Evolutionary conservation across 2,797 vertebrate species (phyloP).

Genomic region (Silurus lanzhouensis): DNA sequence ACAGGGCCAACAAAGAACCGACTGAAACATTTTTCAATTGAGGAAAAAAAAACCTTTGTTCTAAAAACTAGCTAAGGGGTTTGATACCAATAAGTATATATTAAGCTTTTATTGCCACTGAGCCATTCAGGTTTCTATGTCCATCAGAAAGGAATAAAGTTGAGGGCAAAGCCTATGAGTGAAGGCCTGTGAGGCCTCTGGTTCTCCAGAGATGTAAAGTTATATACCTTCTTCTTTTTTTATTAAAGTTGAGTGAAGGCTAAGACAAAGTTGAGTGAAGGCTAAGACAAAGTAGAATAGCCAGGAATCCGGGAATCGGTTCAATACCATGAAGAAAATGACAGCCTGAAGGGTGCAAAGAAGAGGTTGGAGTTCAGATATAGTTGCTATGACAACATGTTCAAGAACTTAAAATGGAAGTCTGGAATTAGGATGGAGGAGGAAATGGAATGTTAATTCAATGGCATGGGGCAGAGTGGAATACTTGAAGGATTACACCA

Average conservation of each 20-base stretch:
- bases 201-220: neutral
- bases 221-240: neutral
- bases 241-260: neutral
- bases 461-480: neutral
- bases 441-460: neutral
- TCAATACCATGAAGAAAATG: neutral
- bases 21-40: neutral
- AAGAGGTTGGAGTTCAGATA: slow-evolving; percentile 11
- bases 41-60: neutral
- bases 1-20: neutral
- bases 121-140: neutral
- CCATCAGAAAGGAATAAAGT: neutral
- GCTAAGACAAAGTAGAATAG: too few species aligned
- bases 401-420: neutral
- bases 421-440: neutral
- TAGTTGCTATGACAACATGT: slow-evolving; percentile 16
- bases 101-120: neutral
- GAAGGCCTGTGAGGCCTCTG: too few species aligned
- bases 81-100: neutral
- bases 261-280: neutral
- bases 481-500: neutral
- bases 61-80: neutral
- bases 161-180: neutral
- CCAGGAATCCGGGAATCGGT: neutral
- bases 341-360: neutral